These are phyloP conservation scores for Belgica antarctica DNA, from an alignment of 2,888 invertebrate species.

Conservation along the genomic window DNA sequence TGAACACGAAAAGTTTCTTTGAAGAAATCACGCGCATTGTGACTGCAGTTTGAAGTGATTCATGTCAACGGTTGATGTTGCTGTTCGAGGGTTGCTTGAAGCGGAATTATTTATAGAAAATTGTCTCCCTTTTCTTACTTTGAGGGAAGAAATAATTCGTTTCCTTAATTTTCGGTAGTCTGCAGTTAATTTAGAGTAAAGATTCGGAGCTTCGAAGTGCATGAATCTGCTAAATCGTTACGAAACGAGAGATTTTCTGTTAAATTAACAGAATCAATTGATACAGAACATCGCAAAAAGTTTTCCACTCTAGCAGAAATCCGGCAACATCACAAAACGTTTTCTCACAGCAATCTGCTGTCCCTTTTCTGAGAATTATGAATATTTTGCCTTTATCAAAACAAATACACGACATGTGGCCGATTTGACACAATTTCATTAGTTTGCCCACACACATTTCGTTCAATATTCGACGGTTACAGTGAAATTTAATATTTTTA, in stretches of 20 bases:
- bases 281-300: too few species aligned
- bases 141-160: constrained; percentile 1
- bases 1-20: background rate
- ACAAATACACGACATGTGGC: constrained; percentile 38
- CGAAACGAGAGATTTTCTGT: too few species aligned
- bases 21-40: constrained; percentile 4
- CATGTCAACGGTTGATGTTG: background rate
- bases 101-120: background rate
- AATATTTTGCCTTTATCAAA: constrained; percentile 34
- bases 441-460: constrained; percentile 5
- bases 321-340: background rate
- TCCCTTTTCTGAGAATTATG: constrained; percentile 13
- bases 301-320: constrained; percentile 33
- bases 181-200: too few species aligned
- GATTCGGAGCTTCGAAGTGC: background rate
- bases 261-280: too few species aligned
- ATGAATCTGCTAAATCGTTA: background rate
- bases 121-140: background rate
- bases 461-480: background rate
- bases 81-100: background rate
- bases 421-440: constrained; percentile 16
- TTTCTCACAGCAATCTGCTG: background rate
- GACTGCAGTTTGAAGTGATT: background rate
- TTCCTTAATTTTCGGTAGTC: background rate
- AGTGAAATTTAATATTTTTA: constrained; percentile 30